A percentile compares a stretch with the other conserved stretches of the same genome.
These are phyloP conservation scores for Trissolcus basalis DNA, from an alignment of 1,140 invertebrate genomes.

Conservation along the genomic window DNA sequence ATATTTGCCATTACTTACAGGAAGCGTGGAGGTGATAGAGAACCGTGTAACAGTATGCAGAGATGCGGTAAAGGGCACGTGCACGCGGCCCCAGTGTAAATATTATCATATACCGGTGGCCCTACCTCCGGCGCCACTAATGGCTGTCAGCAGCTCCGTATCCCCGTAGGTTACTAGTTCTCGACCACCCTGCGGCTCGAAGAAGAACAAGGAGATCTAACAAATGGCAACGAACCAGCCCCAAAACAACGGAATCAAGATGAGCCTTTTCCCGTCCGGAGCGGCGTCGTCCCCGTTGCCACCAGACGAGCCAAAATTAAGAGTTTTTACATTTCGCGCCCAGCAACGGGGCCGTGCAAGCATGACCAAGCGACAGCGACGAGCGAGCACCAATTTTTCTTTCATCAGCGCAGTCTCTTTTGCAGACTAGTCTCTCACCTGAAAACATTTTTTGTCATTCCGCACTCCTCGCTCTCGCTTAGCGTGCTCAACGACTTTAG, in stretches of 20 bases:
- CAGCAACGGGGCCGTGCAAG: slow-evolving; percentile 11
- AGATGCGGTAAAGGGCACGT: slow-evolving; percentile 93
- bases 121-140: slow-evolving; percentile 84
- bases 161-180: slow-evolving; percentile 67
- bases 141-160: slow-evolving; percentile 77
- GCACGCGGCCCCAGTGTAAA: slow-evolving; percentile 92
- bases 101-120: slow-evolving; percentile 94
- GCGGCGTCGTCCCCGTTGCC: slow-evolving; percentile 15
- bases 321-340: slow-evolving; percentile 6
- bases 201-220: slow-evolving; percentile 36
- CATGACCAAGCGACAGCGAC: slow-evolving; percentile 18
- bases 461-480: slow-evolving; percentile 4
- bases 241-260: slow-evolving; percentile 21
- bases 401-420: no score
- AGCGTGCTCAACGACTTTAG: slow-evolving; percentile 9
- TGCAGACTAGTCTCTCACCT: slow-evolving; percentile 10
- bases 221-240: slow-evolving; percentile 22
- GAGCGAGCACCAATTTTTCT: slow-evolving; percentile 19
- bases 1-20: slow-evolving; percentile 76
- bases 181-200: slow-evolving; percentile 55
- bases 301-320: neutral
- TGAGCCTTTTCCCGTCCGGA: slow-evolving; percentile 34
- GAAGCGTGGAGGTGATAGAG: slow-evolving; percentile 95
- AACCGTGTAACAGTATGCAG: slow-evolving; percentile 95
- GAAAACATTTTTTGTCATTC: slow-evolving; percentile 19